Conservation (phyloP, 2,888 invertebrate species). For the Andrena praecox region DNA sequence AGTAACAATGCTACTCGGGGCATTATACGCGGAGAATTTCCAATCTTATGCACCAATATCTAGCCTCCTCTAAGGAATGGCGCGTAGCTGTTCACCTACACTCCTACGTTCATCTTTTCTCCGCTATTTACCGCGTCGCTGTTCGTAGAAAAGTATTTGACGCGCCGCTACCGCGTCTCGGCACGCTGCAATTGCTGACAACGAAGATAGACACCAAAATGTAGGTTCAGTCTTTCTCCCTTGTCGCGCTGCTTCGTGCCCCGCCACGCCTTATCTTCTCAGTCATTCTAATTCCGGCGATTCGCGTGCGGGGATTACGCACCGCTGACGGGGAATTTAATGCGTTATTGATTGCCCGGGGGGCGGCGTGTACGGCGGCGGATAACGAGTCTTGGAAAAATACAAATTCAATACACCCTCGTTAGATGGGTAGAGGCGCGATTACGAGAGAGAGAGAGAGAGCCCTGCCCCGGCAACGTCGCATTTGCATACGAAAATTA, state of each 20-base stretch:
- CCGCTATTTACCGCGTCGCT: conserved; percentile 36
- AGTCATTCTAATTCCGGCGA: background rate
- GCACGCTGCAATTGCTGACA: no score
- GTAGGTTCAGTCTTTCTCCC: no score
- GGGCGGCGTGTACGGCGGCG: conserved; percentile 4
- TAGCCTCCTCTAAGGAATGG: conserved; percentile 21
- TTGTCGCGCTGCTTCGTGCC: background rate
- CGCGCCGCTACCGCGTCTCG: background rate
- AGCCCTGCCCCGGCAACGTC: conserved; percentile 25
- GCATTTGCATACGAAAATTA: conserved; percentile 68
- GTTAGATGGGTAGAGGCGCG: conserved; percentile 57
- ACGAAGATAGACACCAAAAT: no score
- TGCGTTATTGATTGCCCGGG: conserved; percentile 60
- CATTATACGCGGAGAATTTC: conserved; percentile 70
- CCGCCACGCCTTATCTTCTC: background rate
- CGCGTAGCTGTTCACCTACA: conserved; percentile 10
- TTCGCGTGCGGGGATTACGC: background rate
- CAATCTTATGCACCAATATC: conserved; percentile 60
- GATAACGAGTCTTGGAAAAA: conserved; percentile 54
- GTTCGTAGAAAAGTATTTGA: conserved; percentile 28
- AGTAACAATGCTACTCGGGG: conserved; percentile 64
- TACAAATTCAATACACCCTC: conserved; percentile 65
- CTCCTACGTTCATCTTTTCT: conserved; percentile 34
- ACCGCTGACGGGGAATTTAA: conserved; percentile 55
- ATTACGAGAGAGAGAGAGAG: conserved; percentile 47